Evolutionary conservation across 1,140 invertebrate species (phyloP), one percentile per base, ranked within the genome.

Genomic region (Drosophila repletoides): DNA sequence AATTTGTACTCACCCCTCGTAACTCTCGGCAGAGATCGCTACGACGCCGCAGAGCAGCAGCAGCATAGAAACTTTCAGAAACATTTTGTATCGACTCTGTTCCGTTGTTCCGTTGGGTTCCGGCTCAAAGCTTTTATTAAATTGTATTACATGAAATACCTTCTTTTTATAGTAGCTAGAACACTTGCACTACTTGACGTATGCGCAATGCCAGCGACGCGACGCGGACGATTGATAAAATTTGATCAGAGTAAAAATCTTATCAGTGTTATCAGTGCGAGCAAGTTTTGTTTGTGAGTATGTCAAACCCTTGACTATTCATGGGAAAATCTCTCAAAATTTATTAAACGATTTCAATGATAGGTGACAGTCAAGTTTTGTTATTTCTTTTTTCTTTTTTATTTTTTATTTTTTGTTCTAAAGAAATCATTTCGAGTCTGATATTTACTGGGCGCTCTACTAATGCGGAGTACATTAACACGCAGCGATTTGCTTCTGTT

Each of bases 1-100:
- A 9, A 7, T 51, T 1, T 9, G 4, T 10, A 89, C 88, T 89
- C 49, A 89, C 88, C 88, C 88, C 1, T 89, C 67, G 38, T 89
- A 89, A 56, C 29, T 67, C 4, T 59, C 14, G 17, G 28, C 48
- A 7, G 69, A 77, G 5, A 83, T 36, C 36, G 61, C 72, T 5
- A 45, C 24, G 14, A 64, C 24, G 43, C 68, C 63, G 67, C 76
- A 68, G 9, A 88, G 48, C 24, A 89, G 69, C 69, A 80, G 59
- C 66, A 83, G 15, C 43, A 56, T 38, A 10, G 67, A 59, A 38
- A 29, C 33, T 60, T 80, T 87, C n/a, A 86, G 24, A 52, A 86
- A 66, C 43, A 72, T 67, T 46, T 28, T 38, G 22, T 58, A 15
- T 24, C 5, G 26, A 41, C 28, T 65, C 52, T 43, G 74, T 58